Evolutionary conservation across 2,113 vertebrate species (phyloP).

Genomic region (Aspidoscelis tigris): DNA sequence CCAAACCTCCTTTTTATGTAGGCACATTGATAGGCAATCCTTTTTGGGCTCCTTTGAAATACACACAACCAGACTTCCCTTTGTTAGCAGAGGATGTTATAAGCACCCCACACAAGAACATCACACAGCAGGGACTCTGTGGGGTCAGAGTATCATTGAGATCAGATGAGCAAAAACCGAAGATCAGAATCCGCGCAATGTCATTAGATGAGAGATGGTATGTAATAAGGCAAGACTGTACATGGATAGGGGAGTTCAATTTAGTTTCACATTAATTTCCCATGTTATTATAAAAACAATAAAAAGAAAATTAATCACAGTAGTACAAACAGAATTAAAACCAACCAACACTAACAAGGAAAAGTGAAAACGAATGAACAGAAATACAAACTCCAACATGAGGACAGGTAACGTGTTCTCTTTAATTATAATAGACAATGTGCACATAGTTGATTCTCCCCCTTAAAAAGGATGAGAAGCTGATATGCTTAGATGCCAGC

Average conservation of each 20-base stretch:
- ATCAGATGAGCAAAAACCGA: neutral
- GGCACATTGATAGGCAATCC: neutral
- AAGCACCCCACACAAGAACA: neutral
- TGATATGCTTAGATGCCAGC: neutral
- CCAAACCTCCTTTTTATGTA: neutral
- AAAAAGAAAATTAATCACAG: neutral
- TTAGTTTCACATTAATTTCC: neutral
- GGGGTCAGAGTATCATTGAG: neutral
- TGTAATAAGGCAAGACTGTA: neutral
- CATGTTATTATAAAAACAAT: neutral
- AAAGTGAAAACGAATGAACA: neutral
- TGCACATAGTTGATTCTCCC: neutral
- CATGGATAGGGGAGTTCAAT: neutral
- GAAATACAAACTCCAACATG: neutral
- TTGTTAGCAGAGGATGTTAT: neutral
- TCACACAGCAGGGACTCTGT: neutral
- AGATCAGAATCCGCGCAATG: neutral
- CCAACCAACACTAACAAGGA: neutral
- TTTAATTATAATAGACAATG: neutral
- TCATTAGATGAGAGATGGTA: neutral
- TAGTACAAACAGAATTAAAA: neutral
- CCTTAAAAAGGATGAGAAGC: neutral
- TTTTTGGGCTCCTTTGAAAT: conserved; percentile 8
- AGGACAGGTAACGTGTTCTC: neutral
- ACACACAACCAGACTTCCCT: neutral